Conservation (phyloP, 2,113 vertebrate genomes). For the Hepsetus odoe region DNA sequence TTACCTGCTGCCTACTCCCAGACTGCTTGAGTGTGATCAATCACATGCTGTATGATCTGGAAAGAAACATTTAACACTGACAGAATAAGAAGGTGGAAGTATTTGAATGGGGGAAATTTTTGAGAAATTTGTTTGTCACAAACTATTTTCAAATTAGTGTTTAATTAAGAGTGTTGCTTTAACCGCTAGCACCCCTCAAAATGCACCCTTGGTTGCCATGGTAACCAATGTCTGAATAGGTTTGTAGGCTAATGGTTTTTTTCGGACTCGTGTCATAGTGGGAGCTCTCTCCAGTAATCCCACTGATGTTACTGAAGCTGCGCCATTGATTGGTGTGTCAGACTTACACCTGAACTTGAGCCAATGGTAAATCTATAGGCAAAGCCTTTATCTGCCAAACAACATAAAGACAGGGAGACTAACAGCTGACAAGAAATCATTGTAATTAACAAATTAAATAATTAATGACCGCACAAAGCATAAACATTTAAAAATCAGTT, state of each 20-base stretch:
- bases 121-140: not conserved
- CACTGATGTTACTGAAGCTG: conserved; percentile 34
- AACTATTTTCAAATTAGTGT: conserved; percentile 10
- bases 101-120: not conserved
- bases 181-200: not conserved
- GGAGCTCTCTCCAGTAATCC: conserved; percentile 27
- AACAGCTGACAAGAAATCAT: conserved; percentile 28
- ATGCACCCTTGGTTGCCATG: conserved; percentile 37
- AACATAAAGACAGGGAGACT: not conserved
- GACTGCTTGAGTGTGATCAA: not conserved
- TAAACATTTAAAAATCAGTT: not conserved
- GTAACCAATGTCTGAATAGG: conserved; percentile 32
- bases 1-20: not conserved
- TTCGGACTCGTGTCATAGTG: conserved; percentile 19
- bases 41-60: not conserved
- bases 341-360: conserved; percentile 1
- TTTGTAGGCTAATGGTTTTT: conserved; percentile 29
- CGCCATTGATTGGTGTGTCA: conserved; percentile 39
- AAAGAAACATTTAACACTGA: not conserved
- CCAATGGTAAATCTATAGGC: conserved; percentile 5
- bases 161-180: conserved; percentile 4
- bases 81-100: not conserved
- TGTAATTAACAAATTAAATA: conserved; percentile 24
- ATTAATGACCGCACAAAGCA: conserved; percentile 2
- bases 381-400: not conserved